A percentile compares a stretch with the other conserved stretches of the same genome.
phyloP scores from a whole-genome alignment of 2,797 vertebrate genomes.

The Nannoperca obscura region DNA sequence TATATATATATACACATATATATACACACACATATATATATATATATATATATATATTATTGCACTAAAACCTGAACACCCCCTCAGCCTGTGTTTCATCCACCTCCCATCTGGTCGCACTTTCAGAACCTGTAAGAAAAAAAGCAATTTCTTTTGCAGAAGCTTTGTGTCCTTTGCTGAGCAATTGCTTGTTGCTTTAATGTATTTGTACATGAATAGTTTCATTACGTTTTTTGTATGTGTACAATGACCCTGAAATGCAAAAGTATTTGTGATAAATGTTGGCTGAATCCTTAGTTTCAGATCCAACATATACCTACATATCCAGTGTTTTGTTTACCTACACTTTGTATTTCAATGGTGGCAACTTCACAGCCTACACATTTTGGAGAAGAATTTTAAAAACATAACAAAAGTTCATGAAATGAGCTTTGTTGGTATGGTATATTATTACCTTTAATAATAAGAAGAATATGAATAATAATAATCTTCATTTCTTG shows the following conservation, averaged over 20 bases:
- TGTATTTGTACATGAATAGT: slow-evolving; percentile 12
- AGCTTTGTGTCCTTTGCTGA: slow-evolving; percentile 26
- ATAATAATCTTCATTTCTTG: no score
- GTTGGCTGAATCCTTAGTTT: slow-evolving; percentile 7
- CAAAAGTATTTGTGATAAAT: slow-evolving; percentile 12
- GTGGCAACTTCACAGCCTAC: background rate
- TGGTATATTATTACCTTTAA: background rate
- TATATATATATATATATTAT: slow-evolving; percentile 43
- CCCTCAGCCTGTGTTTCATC: slow-evolving; percentile 29
- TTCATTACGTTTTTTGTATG: slow-evolving; percentile 19
- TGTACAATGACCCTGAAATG: slow-evolving; percentile 23
- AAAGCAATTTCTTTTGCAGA: slow-evolving; percentile 14
- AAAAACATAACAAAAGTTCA: background rate
- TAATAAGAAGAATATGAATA: no score
- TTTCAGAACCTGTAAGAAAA: background rate
- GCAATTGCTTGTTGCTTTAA: slow-evolving; percentile 33
- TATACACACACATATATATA: no score
- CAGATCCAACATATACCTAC: background rate
- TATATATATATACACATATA: no score
- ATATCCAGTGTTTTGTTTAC: background rate
- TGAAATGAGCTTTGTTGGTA: background rate
- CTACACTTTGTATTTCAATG: background rate
- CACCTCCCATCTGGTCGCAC: slow-evolving; percentile 1
- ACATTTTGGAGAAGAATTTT: no score
- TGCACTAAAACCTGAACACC: slow-evolving; percentile 41